Conservation (phyloP, 2,113 vertebrate genomes). For the Rhizomys pruinosus region DNA sequence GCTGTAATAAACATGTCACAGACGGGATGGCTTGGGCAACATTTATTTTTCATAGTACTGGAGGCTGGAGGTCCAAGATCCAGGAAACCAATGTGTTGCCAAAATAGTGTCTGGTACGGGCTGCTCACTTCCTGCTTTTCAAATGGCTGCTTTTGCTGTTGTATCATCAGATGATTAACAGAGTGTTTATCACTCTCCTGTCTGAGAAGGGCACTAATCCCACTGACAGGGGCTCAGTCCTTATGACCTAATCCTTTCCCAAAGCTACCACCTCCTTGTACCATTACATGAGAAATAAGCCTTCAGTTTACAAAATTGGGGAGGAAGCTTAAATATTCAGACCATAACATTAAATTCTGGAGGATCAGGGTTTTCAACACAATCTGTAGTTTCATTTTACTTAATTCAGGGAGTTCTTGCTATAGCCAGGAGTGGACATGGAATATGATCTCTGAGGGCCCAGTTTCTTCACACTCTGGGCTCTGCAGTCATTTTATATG, state of each 20-base stretch:
- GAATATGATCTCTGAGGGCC: not conserved
- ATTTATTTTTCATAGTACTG: not conserved
- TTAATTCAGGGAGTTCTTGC: not conserved
- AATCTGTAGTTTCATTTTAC: slow-evolving; percentile 19
- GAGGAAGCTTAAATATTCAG: not conserved
- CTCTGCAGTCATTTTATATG: not conserved
- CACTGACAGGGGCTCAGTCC: not conserved
- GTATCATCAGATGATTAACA: not conserved
- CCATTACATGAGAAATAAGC: too few relatives aligned
- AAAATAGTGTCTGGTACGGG: not conserved
- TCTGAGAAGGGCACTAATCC: not conserved
- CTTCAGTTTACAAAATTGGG: not conserved
- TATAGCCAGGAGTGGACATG: not conserved
- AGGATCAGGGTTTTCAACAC: not conserved
- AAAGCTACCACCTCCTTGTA: not conserved
- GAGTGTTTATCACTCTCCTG: not conserved
- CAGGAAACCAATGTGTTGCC: not conserved
- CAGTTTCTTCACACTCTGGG: not conserved
- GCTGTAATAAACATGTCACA: not conserved
- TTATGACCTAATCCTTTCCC: not conserved
- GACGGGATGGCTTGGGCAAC: not conserved
- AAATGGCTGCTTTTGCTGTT: too few relatives aligned
- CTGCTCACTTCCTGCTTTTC: not conserved
- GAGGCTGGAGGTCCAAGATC: not conserved
- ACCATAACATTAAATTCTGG: not conserved